These are phyloP conservation scores for Anomalospiza imberbis DNA, from an alignment of 2,797 vertebrate species.

Conservation along the genomic window DNA sequence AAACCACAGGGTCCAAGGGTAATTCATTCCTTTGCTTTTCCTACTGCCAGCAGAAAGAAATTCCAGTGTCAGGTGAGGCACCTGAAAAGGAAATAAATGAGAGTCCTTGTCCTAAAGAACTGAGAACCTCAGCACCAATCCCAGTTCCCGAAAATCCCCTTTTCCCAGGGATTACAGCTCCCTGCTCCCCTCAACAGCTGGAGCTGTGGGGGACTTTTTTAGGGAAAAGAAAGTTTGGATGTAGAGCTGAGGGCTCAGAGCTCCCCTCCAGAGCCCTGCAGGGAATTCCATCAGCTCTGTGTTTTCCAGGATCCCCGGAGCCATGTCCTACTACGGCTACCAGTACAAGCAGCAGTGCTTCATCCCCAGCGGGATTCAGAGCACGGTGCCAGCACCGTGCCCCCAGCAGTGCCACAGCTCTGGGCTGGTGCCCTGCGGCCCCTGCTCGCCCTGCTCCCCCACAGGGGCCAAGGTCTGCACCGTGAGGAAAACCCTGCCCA, in stretches of 20 bases:
- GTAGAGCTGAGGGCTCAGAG: not conserved
- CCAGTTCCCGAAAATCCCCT: not conserved
- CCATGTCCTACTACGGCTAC: constrained; percentile 24
- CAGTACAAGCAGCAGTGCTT: constrained; percentile 13
- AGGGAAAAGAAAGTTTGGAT: not conserved
- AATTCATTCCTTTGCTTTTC: not conserved
- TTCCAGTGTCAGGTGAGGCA: not conserved
- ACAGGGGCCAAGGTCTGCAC: rapidly evolving
- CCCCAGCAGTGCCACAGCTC: not conserved
- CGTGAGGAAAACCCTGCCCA: not conserved
- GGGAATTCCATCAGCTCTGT: not conserved
- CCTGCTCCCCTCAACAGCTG: not conserved
- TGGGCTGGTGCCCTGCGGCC: rapidly evolving
- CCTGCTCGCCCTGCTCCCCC: not conserved
- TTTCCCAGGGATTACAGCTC: not conserved
- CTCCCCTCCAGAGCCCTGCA: not conserved
- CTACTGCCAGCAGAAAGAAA: not conserved
- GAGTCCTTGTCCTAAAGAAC: not conserved
- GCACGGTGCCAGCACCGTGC: rapidly evolving
- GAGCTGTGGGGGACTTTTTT: rapidly evolving
- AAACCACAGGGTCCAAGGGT: not conserved
- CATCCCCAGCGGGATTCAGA: not conserved
- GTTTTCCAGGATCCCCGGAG: not conserved
- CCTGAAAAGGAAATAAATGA: not conserved
- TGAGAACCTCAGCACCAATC: not conserved